A percentile compares a stretch with the other conserved stretches of the same genome.
Conservation (phyloP, 2,113 vertebrate species). For the Promerops cafer region DNA sequence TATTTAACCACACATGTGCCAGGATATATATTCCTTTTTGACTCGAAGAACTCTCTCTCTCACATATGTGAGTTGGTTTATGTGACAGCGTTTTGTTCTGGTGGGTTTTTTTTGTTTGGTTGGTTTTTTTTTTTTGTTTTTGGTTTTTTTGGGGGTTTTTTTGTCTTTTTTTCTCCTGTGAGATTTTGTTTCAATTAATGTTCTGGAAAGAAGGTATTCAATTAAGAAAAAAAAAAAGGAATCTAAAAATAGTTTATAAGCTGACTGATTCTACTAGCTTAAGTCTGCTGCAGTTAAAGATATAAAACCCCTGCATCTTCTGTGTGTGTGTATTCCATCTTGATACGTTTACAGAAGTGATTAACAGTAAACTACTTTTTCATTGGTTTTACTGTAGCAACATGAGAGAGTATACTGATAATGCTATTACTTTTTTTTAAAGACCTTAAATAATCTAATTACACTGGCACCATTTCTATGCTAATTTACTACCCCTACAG, state of each 20-base stretch:
- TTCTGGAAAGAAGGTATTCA: not conserved
- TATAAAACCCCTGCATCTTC: not conserved
- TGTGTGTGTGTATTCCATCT: not conserved
- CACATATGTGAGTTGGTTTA: not conserved
- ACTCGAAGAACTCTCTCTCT: not conserved
- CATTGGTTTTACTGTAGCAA: not conserved
- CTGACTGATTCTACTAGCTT: not conserved
- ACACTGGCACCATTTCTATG: not conserved
- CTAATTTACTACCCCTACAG: not conserved
- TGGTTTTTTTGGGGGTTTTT: too few species aligned
- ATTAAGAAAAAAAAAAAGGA: not conserved
- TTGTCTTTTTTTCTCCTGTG: too few species aligned
- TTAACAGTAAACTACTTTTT: not conserved
- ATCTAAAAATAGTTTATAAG: not conserved
- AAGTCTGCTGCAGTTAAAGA: not conserved
- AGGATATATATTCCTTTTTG: not conserved
- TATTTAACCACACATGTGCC: not conserved
- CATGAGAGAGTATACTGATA: not conserved
- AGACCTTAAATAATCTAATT: not conserved
- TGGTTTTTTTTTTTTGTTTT: rapidly evolving
- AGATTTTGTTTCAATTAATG: not conserved
- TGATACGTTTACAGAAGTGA: not conserved
- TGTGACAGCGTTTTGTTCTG: not conserved
- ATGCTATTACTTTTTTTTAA: not conserved
- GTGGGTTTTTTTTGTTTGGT: too few species aligned